Percentiles rank a stretch among this genome's conserved stretches.
Conservation (phyloP, 2,113 vertebrate genomes). For the Grus americana region DNA sequence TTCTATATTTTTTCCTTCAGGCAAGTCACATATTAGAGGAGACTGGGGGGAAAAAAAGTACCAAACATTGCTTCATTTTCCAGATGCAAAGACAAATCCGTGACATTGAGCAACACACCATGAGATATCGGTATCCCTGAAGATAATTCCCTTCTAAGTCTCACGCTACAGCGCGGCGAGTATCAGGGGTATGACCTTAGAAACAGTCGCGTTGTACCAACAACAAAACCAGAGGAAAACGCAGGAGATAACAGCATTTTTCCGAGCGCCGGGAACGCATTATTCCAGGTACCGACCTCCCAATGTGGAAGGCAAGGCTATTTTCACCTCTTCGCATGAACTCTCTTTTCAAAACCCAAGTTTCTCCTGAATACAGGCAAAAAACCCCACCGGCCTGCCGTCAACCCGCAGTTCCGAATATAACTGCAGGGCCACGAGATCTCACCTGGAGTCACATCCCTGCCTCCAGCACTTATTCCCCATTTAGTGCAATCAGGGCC, state of each 20-base stretch:
- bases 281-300: neutral
- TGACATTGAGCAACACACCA: constrained; percentile 33
- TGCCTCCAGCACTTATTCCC: neutral
- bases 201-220: neutral
- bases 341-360: fast-evolving
- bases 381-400: neutral
- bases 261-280: neutral
- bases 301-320: neutral
- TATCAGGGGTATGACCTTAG: neutral
- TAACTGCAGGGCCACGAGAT: neutral
- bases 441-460: neutral
- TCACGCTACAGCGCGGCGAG: neutral
- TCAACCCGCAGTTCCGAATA: neutral
- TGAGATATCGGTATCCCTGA: neutral
- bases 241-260: neutral
- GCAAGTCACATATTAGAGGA: constrained; percentile 28
- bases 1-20: constrained; percentile 16
- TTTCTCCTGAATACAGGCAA: fast-evolving
- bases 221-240: neutral
- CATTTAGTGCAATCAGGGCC: neutral
- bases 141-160: constrained; percentile 12
- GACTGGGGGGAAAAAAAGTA: neutral
- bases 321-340: neutral
- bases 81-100: constrained; percentile 37
- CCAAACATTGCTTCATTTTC: constrained; percentile 44